Evolutionary conservation across 2,888 invertebrate species (phyloP), one percentile per base, ranked within the genome.

Genomic region (Rhorus exstirpatorius): DNA sequence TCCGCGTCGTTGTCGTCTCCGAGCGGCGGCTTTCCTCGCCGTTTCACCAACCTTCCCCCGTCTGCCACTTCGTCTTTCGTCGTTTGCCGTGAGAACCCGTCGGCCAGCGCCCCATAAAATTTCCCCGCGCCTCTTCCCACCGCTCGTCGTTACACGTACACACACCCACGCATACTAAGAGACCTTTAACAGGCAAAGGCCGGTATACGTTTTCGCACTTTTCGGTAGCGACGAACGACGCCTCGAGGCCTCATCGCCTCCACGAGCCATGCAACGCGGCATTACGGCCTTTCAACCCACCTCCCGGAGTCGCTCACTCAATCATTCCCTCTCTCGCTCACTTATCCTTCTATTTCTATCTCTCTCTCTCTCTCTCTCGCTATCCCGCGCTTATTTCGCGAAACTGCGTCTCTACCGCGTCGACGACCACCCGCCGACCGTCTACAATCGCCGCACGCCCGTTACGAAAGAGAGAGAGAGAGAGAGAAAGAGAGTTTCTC

Each of bases 181-280:
- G 31, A 35, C n/a, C n/a, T n/a, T n/a, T n/a, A 14, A 49, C 31
- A 19, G 19, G 31, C 17, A 35, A 70, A 55, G 55, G 41, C 1
- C 8, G 46, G 49, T 68, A 81, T 83, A 79, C 81, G 75, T 74
- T 81, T 81, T 80, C 72, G 82, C 75, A 44, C 81, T 79, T 79
- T 83, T 68, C 79, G 78, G 84, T 79, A 87, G 68, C 86, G 84
- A 81, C 90, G 85, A 84, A 85, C 88, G 84, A 85, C 88, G 87
- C 90, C 90, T 90, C 88, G 89, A 91, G 89, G 90, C 90, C 91
- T 91, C 91, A 89, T 91, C 91, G 90, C 90, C 87, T 91, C 89
- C 87, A 87, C 91, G 88, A 88, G 86, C 86, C 87, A 89, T 89
- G 86, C 88, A 86, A 88, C 88, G 87, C 87, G 89, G 87, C 83